Conservation (phyloP, 2,797 vertebrate species). For the Hyperoplus lanceolatus region DNA sequence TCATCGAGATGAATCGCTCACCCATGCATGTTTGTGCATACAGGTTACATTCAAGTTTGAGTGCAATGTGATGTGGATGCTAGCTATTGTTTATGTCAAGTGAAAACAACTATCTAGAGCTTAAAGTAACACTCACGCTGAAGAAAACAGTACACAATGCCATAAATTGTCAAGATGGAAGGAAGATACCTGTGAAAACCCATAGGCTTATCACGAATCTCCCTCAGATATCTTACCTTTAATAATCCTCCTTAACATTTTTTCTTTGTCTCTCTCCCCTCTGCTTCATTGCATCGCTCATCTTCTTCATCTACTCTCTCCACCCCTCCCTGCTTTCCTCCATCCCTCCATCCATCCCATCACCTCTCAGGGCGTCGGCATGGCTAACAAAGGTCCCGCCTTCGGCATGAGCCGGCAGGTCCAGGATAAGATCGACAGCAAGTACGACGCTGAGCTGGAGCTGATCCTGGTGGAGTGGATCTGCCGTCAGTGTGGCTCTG, state of each 20-base stretch:
- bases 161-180: not conserved
- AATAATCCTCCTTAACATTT: not conserved
- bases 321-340: not conserved
- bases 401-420: constrained; percentile 97
- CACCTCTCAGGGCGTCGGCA: constrained; percentile 79
- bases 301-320: not conserved
- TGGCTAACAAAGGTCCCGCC: constrained; percentile 97
- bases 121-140: not conserved
- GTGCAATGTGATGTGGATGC: not conserved
- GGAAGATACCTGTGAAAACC: not conserved
- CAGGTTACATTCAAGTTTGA: constrained; percentile 3
- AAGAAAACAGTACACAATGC: not conserved
- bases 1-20: constrained; percentile 22
- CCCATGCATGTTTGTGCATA: constrained; percentile 57
- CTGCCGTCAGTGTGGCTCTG: constrained; percentile 87
- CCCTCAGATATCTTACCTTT: not conserved
- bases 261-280: not conserved
- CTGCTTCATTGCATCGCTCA: not conserved
- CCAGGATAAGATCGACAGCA: constrained; percentile 97
- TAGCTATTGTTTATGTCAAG: not conserved
- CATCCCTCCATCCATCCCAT: not conserved
- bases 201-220: not conserved
- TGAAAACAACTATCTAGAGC: not conserved
- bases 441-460: constrained; percentile 95
- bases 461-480: constrained; percentile 96